Percentiles rank a stretch among this genome's conserved stretches.
Conservation (phyloP, 1,140 invertebrate genomes). For the Coptotermes formosanus region DNA sequence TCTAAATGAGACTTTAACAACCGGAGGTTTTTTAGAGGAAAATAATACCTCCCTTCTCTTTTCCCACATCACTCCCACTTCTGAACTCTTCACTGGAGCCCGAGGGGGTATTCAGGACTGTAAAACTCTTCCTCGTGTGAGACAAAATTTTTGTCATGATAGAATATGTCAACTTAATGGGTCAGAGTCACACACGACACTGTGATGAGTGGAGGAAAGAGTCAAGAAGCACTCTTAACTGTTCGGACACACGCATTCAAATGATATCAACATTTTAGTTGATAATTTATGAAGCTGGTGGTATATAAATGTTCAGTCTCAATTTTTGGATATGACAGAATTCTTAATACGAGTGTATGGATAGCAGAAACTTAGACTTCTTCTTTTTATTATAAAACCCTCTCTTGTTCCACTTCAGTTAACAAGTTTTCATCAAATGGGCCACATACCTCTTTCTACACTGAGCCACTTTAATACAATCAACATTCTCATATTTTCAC, state of each 20-base stretch:
- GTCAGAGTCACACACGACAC: background rate
- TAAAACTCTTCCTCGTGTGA: background rate
- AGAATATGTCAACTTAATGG: background rate
- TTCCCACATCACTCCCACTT: background rate
- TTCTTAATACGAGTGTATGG: too few relatives aligned
- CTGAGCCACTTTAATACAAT: too few relatives aligned
- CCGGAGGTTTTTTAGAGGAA: background rate
- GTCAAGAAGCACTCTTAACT: background rate
- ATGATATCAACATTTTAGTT: background rate
- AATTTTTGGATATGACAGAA: too few relatives aligned
- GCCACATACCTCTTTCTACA: too few relatives aligned
- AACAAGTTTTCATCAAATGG: too few relatives aligned
- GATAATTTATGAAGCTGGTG: background rate
- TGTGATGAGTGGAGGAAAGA: background rate
- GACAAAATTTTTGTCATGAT: background rate
- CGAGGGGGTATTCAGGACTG: background rate
- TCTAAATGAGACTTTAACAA: conserved; percentile 19
- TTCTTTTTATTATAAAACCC: too few relatives aligned
- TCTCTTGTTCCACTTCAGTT: too few relatives aligned
- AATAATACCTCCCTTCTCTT: background rate
- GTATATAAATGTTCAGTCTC: too few relatives aligned
- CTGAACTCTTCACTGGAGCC: background rate
- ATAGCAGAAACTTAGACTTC: too few relatives aligned
- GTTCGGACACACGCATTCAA: background rate
- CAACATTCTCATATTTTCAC: too few relatives aligned